Base-by-base conservation (phyloP, 2,113 vertebrate species). In the Oncorhynchus keta region DNA sequence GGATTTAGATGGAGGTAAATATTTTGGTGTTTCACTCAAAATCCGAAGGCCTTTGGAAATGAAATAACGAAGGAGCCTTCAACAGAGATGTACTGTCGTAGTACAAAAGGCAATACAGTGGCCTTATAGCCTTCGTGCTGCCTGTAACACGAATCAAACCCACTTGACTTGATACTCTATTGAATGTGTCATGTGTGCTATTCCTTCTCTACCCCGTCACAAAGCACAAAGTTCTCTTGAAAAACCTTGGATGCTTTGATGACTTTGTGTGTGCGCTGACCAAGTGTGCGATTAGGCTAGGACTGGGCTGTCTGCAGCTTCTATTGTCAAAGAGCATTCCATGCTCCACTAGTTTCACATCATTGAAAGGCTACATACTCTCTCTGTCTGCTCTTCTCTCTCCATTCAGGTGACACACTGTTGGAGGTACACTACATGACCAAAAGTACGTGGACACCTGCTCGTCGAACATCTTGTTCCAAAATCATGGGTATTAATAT, bases 311-410 rank as follows among this genome's bases (percentile, higher is more conserved):
- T 62, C 59, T 62, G 59, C 59, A 22, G 20, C 59, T 16, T 9
- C 59, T 9, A 62, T n/a, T 7, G 59, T 62, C 59, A 62, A 62
- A 16, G 59, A n/a, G n/a, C n/a, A 62, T 62, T 62, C 59, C 59
- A 55, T 62, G 59, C n/a, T 62, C n/a, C 59, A 22, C 59, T 62
- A n/a, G n/a, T 22, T 62, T 62, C 59, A 62, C 59, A 62, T 62
- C 59, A 62, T 8, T n/a, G 59, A 62, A 62, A 22, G 59, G 59
- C 59, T 62, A 62, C 59, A 22, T 5, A n/a, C 18, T 62, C 59
- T 57, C 18, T 62, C 59, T 20, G 51, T 57, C 16, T 57, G 55
- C 55, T 16, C 7, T 68, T 68, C 16, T 32, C 26, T 16, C 11
- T 18, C 24, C 13, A 5, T 67, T 26, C 30, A 68, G 16, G 12